phyloP scores from a whole-genome alignment of 1,140 invertebrate genomes.

The Riptortus pedestris region DNA sequence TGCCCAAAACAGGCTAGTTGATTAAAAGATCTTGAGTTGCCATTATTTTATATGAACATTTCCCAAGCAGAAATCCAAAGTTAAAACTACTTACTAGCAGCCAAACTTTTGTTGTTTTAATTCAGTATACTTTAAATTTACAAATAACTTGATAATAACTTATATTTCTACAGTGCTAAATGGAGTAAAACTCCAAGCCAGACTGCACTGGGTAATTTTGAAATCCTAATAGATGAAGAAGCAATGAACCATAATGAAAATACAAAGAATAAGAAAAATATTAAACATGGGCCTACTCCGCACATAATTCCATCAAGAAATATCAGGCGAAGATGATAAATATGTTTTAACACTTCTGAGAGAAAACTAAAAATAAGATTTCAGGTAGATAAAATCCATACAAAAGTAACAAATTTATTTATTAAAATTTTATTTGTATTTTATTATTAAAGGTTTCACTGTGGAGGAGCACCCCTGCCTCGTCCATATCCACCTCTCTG shows the following conservation, averaged over 20 bases:
- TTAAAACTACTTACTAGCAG: no score
- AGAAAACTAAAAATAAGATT: background rate
- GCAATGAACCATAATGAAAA: conserved; percentile 46
- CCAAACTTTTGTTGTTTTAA: no score
- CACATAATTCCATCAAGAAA: background rate
- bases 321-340: background rate
- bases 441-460: conserved; percentile 15
- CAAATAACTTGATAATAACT: no score
- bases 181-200: conserved; percentile 79
- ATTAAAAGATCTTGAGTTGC: no score
- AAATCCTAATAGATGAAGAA: conserved; percentile 79
- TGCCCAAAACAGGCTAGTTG: no score
- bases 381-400: background rate
- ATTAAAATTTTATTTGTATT: background rate
- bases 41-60: no score
- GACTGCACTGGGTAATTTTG: conserved; percentile 78
- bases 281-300: conserved; percentile 9
- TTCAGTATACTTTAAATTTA: no score
- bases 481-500: conserved; percentile 42
- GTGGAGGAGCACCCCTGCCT: conserved; percentile 36
- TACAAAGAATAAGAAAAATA: conserved; percentile 21
- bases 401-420: background rate
- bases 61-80: no score
- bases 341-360: background rate
- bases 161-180: no score